Evolutionary conservation across 2,797 vertebrate genomes (phyloP), one percentile per base, ranked within the genome.

Genomic region (Lindbergichthys nudifrons): DNA sequence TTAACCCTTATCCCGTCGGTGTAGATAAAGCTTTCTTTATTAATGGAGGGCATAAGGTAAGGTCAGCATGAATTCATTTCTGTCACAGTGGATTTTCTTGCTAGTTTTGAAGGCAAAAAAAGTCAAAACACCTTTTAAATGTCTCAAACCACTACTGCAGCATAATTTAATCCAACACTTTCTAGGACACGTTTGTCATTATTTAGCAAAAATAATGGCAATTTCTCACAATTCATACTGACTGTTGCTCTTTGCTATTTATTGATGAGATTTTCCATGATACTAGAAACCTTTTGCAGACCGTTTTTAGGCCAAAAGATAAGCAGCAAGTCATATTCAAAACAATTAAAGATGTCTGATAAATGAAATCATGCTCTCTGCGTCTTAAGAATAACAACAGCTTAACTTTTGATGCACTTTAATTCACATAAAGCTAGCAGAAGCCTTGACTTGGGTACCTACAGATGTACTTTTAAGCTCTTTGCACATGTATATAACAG

Each of bases 341-440:
- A 42, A 1, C 64, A n/a, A 47, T 21, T 30, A 19, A 12, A 8
- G 14, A 36, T 42, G 7, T n/a, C 52, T 45, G 18, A 46, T 64
- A 12, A 54, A 71, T 46, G n/a, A 65, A 16, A 74, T 63, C 23
- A 79, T 48, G 50, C 51, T 26, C 19, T 68, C 14, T 0, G 10
- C 2, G 6, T 41, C 16, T 61, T 51, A 36, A 23, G 10, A 12
- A 26, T 16, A 62, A 3, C 13, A 23, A 23, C 19, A 50, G 39
- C 19, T 50, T 52, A 10, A 32, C 7, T 41, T 57, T 71, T 23
- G 36, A 71, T 84, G 86, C 87, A 90, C 84, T 85, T 89, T 83
- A 81, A 30, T 23, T 56, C 18, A 42, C 18, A 43, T 43, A 21
- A 65, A 65, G 5, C 51, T 73, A 19, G 2, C 43, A 11, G 23